A percentile compares a stretch with the other conserved stretches of the same genome.
These are phyloP conservation scores for Eumaeus atala DNA, from an alignment of 1,140 invertebrate genomes.

Conservation along the genomic window DNA sequence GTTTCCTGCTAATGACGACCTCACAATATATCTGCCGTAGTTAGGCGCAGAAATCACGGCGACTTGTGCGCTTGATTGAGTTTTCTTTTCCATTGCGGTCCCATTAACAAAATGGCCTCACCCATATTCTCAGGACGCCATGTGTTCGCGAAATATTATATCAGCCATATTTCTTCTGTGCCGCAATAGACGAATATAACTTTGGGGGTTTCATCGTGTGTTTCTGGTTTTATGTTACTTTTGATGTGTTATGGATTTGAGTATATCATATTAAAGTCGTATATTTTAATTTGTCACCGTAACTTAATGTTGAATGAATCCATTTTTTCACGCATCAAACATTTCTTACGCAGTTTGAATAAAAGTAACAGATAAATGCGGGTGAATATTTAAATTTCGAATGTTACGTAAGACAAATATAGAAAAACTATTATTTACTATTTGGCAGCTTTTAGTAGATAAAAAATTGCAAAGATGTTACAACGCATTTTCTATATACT, in stretches of 20 bases:
- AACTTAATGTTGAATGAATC: too few relatives aligned
- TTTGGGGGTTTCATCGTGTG: conserved; percentile 12
- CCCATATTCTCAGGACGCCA: conserved; percentile 42
- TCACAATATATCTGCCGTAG: conserved; percentile 61
- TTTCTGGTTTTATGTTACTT: conserved; percentile 9
- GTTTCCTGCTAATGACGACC: conserved; percentile 55
- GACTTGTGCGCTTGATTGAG: conserved; percentile 66
- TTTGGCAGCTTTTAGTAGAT: too few relatives aligned
- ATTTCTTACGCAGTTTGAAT: too few relatives aligned
- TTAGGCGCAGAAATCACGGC: conserved; percentile 66
- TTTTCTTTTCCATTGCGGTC: conserved; percentile 67
- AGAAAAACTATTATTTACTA: too few relatives aligned
- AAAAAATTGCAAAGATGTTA: too few relatives aligned
- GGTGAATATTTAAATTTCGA: too few relatives aligned
- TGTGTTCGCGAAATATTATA: conserved; percentile 61
- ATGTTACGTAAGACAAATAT: too few relatives aligned
- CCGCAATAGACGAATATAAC: conserved; percentile 17
- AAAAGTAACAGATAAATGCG: too few relatives aligned
- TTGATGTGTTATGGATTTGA: background rate
- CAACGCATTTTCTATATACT: too few relatives aligned
- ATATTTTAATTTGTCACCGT: too few relatives aligned
- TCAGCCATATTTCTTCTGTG: conserved; percentile 48
- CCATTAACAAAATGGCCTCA: conserved; percentile 68
- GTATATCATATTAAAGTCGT: too few relatives aligned
- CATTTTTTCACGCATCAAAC: too few relatives aligned